A percentile compares a stretch with the other conserved stretches of the same genome.
phyloP scores from a whole-genome alignment of 2,797 vertebrate genomes.

The Nannoperca obscura region DNA sequence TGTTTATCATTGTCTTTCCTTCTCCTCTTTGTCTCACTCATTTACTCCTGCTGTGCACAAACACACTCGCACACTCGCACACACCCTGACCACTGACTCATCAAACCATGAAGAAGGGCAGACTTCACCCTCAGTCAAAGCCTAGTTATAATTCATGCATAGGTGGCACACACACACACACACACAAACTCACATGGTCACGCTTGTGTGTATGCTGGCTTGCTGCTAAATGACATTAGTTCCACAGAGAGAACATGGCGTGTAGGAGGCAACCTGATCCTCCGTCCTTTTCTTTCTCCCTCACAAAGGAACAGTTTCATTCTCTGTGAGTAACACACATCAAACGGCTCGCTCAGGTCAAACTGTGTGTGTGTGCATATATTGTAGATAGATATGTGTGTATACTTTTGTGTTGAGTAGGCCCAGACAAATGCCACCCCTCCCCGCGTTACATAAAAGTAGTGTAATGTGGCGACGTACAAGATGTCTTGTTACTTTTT shows the following conservation, averaged over 20 bases:
- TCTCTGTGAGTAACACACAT: conserved; percentile 74
- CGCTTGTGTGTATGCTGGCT: conserved; percentile 81
- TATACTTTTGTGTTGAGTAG: conserved; percentile 27
- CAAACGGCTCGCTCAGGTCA: conserved; percentile 74
- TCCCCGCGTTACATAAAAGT: conserved; percentile 36
- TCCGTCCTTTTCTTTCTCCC: conserved; percentile 76
- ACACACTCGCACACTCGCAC: conserved; percentile 33
- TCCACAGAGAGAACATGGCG: conserved; percentile 81
- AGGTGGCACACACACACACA: conserved; percentile 57
- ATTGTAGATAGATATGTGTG: conserved; percentile 31
- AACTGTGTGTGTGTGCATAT: conserved; percentile 50
- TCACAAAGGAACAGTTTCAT: conserved; percentile 84
- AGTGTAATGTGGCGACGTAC: conserved; percentile 39
- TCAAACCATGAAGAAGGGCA: conserved; percentile 74
- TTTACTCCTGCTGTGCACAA: conserved; percentile 50
- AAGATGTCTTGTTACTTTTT: conserved; percentile 51
- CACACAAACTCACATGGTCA: conserved; percentile 69
- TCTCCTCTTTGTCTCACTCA: conserved; percentile 52
- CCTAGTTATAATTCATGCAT: conserved; percentile 73
- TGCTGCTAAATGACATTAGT: conserved; percentile 83
- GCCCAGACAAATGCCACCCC: conserved; percentile 20
- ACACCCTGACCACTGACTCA: conserved; percentile 72
- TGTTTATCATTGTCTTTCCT: conserved; percentile 51
- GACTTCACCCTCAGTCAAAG: conserved; percentile 69
- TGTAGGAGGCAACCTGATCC: conserved; percentile 84